Evolutionary conservation across 2,797 vertebrate species (phyloP), one percentile per base, ranked within the genome.

Genomic region (Pelodytes ibericus): DNA sequence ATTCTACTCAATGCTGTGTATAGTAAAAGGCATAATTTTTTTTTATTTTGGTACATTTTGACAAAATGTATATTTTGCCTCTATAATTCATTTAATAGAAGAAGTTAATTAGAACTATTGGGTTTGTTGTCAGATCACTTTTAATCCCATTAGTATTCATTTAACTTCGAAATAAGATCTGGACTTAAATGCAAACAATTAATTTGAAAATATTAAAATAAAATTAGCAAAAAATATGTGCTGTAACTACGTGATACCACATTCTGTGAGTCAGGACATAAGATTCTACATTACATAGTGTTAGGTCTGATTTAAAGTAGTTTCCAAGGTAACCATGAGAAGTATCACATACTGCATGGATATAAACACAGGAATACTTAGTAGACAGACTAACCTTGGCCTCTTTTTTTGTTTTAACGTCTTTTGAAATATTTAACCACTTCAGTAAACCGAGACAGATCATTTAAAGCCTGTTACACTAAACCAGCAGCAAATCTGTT

Each of bases 281-380:
- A 53, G 57, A 47, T 71, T 71, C 58, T 49, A 53, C 24, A 53
- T 41, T 41, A 24, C 41, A 29, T 27, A 44, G 27, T 24, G 41
- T 69, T 69, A 60, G 57, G 57, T n/a, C 65, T 69, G 56, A 75
- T 76, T 68, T 76, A 76, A 69, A 70, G 74, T 24, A 47, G 74
- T 77, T 71, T 71, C 60, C 74, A 64, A 44, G 74, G 67, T 60
- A 65, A 77, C 74, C 60, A 77, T 31, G 25, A 49, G 6, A 68
- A 33, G 25, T 71, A 71, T 77, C 9, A 64, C 60, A 70, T 77
- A 51, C 31, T 71, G 59, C 36, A 71, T 71, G 49, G 30, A 22
- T 62, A 71, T 64, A 67, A 64, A 71, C 31, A 64, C 15, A 41
- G 33, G 47, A 71, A 63, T 71, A 77, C 74, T 57, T 77, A 57